A percentile compares a stretch with the other conserved stretches of the same genome.
phyloP scores from a whole-genome alignment of 2,888 invertebrate species.

The Cerceris ruficornis region DNA sequence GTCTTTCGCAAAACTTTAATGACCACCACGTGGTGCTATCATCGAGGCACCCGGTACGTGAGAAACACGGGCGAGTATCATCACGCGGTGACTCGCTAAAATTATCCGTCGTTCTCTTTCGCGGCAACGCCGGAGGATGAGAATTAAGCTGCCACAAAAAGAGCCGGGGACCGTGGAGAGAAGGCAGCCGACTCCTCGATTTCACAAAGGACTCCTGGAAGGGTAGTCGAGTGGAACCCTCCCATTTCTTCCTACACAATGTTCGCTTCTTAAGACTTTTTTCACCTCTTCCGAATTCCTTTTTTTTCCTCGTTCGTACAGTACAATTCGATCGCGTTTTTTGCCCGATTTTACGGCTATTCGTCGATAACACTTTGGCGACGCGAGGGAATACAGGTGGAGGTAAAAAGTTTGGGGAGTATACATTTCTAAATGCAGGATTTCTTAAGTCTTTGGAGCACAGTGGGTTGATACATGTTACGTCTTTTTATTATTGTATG shows the following conservation, averaged over 20 bases:
- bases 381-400: no score
- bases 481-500: no score
- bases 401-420: no score
- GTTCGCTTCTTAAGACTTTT: conserved; percentile 37
- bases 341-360: no score
- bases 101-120: conserved; percentile 57
- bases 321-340: background rate
- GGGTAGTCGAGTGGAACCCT: conserved; percentile 56
- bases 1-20: conserved; percentile 60
- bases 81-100: conserved; percentile 69
- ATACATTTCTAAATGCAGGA: no score
- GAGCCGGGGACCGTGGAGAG: conserved; percentile 39
- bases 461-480: no score
- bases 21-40: conserved; percentile 59
- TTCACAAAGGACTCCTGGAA: conserved; percentile 49
- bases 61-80: conserved; percentile 60
- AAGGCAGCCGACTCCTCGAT: conserved; percentile 34
- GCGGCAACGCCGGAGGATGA: conserved; percentile 39
- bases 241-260: conserved; percentile 41
- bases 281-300: background rate
- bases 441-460: no score
- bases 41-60: conserved; percentile 58
- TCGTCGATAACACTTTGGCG: no score
- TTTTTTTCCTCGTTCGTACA: conserved; percentile 11
- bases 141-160: conserved; percentile 54